These are phyloP conservation scores for Herpetotheres cachinnans DNA, from an alignment of 2,113 vertebrate species.

Conservation along the genomic window DNA sequence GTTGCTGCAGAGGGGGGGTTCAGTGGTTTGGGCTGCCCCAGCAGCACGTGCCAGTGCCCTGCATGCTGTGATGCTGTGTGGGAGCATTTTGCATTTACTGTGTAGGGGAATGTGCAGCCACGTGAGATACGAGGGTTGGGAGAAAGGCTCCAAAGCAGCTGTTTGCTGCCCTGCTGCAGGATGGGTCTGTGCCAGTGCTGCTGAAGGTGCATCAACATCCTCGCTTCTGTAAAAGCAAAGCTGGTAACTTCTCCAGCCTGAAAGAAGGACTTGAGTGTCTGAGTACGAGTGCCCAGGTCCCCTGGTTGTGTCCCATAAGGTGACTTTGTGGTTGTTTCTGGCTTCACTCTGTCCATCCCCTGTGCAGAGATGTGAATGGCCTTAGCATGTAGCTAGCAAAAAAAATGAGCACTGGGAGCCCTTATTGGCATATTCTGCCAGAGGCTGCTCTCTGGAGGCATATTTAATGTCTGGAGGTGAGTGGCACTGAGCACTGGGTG, in stretches of 20 bases:
- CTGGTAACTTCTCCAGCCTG: neutral
- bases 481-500: neutral
- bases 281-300: rapidly evolving
- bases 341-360: neutral
- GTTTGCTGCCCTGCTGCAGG: neutral
- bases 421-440: rapidly evolving
- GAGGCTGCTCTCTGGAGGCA: neutral
- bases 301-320: neutral
- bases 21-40: neutral
- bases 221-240: neutral
- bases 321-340: neutral
- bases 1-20: neutral
- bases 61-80: rapidly evolving
- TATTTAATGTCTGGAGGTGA: neutral
- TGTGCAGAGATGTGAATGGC: neutral
- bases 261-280: neutral
- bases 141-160: neutral
- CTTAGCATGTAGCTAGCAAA: neutral
- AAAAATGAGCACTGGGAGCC: neutral
- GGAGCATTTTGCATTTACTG: no score
- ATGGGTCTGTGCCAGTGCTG: neutral
- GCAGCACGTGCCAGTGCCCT: rapidly evolving
- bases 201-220: neutral
- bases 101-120: neutral
- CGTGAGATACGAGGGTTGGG: rapidly evolving